Percentiles rank a stretch among this genome's conserved stretches.
Conservation (phyloP, 2,797 vertebrate species). For the Clamator glandarius region DNA sequence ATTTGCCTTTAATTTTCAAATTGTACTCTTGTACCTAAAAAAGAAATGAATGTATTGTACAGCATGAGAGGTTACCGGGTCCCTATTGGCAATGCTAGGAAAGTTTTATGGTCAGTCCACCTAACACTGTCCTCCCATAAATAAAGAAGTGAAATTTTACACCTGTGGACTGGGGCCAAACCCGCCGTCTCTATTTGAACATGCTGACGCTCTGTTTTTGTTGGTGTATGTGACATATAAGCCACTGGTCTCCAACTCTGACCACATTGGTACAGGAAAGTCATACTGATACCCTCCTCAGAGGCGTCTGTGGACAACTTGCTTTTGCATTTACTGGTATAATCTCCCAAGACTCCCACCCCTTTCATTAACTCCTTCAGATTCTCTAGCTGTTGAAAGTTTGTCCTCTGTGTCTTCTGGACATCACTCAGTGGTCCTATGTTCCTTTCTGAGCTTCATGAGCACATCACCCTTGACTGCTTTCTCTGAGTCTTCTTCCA, state of each 20-base stretch:
- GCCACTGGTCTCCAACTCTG: conserved; percentile 7
- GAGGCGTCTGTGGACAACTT: not conserved
- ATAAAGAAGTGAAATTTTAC: conserved; percentile 66
- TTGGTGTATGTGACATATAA: conserved; percentile 39
- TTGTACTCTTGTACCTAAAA: not conserved
- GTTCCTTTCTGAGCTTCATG: not conserved
- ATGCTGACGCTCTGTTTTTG: conserved; percentile 49
- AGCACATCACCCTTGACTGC: not conserved
- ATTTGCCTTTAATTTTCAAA: not conserved
- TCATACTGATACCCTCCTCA: not conserved
- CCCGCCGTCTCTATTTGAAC: conserved; percentile 34
- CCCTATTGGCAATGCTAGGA: not conserved
- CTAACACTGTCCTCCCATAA: conserved; percentile 44
- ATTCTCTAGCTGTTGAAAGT: not conserved
- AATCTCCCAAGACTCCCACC: not conserved
- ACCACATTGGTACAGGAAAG: conserved; percentile 15
- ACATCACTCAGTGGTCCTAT: not conserved
- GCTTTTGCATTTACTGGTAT: not conserved
- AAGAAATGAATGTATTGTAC: not conserved
- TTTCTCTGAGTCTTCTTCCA: not conserved
- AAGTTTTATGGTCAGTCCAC: conserved; percentile 56
- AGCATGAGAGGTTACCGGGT: not conserved
- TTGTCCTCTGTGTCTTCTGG: not conserved
- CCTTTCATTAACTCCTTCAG: not conserved
- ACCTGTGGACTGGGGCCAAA: conserved; percentile 48